These are phyloP conservation scores for Carassius gibelio DNA, from an alignment of 2,113 vertebrate species.

Conservation along the genomic window DNA sequence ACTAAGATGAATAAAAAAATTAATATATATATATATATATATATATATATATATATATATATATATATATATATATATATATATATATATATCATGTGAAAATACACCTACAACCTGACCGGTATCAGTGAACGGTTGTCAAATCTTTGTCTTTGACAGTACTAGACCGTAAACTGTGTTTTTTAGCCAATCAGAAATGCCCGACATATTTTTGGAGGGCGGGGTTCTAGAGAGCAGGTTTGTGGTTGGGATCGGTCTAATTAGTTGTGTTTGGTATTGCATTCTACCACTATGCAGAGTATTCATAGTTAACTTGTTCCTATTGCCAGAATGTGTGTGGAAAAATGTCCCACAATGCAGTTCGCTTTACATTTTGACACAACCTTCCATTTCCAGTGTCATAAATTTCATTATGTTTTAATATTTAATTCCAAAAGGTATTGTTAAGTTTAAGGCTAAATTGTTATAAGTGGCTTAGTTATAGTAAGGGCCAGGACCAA, in stretches of 20 bases:
- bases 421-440: not conserved
- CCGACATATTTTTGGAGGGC: not conserved
- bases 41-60: no score
- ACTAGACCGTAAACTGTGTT: no score
- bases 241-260: constrained; percentile 32
- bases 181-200: not conserved
- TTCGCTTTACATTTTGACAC: not conserved
- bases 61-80: no score
- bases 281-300: constrained; percentile 45
- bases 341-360: not conserved
- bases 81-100: no score
- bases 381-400: not conserved
- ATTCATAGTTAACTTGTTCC: not conserved
- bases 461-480: no score
- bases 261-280: constrained; percentile 51
- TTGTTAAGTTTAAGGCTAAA: no score
- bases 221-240: not conserved
- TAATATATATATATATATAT: no score
- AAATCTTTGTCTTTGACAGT: not conserved
- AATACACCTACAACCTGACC: not conserved
- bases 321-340: not conserved
- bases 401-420: not conserved
- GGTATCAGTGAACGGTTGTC: not conserved
- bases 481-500: no score
- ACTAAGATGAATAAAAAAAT: no score